Evolutionary conservation across 2,113 vertebrate genomes (phyloP), one percentile per base, ranked within the genome.

Genomic region (Trematomus loennbergii): DNA sequence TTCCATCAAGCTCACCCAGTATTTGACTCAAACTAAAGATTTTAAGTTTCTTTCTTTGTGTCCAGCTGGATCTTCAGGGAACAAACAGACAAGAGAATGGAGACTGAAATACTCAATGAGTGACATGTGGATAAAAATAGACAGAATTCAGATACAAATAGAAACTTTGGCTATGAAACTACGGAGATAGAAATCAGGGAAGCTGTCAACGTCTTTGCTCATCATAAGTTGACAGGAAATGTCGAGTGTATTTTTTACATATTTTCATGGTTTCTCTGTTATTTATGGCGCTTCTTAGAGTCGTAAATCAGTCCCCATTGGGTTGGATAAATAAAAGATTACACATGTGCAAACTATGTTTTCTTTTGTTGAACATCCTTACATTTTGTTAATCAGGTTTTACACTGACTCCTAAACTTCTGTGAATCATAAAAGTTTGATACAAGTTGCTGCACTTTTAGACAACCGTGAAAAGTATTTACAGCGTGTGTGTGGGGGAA

Each of bases 121-220:
- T 72, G 70, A 60, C 29, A 57, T 11, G 25, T 36, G 11, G 8
- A 60, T 40, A 61, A 33, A 72, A 61, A 61, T 59, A 61, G 57
- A 72, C 45, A 61, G 18, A 25, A 48, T 16, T 11, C 12, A 61
- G 57, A 72, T 61, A 61, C 20, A 60, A 40, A 72, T 72, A 72
- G 57, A 72, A 15, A 5, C 36, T 15, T 12, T 25, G 16, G 63
- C 9, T 18, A 9, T 36, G 3, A 20, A n/a, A 67, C 46, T 3
- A n/a, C 8, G 55, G 7, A 33, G 45, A 43, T 49, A 17, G 43
- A n/a, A 29, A 59, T 72, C 43, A 72, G 12, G 54, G 9, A 13
- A 72, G 55, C 70, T 72, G 70, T 60, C 58, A 61, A 40, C 52
- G 20, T 20, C 12, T 36, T 15, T n/a, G 43, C 12, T 59, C n/a